Evolutionary conservation across 1,140 invertebrate genomes (phyloP).

Genomic region (Hycleus phaleratus): DNA sequence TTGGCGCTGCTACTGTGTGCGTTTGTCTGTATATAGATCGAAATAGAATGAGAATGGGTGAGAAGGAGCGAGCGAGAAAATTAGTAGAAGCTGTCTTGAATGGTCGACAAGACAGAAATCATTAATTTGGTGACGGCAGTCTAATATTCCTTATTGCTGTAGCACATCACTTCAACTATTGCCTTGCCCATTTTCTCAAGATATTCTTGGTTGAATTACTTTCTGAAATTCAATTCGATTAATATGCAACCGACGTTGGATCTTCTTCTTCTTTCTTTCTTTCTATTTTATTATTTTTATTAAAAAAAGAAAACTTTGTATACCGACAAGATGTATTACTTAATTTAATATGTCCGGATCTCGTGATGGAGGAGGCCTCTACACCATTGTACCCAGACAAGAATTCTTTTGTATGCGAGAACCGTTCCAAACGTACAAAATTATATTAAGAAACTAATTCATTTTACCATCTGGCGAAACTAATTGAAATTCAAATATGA

Average conservation of each 20-base stretch:
- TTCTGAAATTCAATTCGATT: constrained; percentile 14
- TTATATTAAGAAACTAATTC: too few relatives aligned
- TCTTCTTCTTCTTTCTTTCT: too few relatives aligned
- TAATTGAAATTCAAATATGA: too few relatives aligned
- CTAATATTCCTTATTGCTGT: constrained; percentile 20
- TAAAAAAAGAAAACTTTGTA: constrained; percentile 1
- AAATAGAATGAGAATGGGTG: too few relatives aligned
- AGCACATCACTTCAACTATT: too few relatives aligned
- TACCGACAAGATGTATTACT: constrained; percentile 3
- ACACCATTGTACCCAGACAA: not conserved
- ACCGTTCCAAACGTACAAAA: not conserved
- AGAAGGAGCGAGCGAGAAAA: constrained; percentile 5
- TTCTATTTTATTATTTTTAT: too few relatives aligned
- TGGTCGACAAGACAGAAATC: constrained; percentile 25
- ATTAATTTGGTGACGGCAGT: constrained; percentile 24
- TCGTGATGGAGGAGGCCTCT: not conserved
- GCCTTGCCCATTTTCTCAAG: not conserved
- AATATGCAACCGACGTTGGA: constrained; percentile 12
- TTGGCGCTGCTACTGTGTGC: too few relatives aligned
- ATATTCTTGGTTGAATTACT: constrained; percentile 2
- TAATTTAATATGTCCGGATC: constrained; percentile 3
- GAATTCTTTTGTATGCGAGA: not conserved
- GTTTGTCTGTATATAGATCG: too few relatives aligned
- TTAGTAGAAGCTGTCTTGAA: constrained; percentile 16
- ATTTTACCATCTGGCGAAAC: too few relatives aligned